phyloP scores from a whole-genome alignment of 2,797 vertebrate genomes.

The Danio aesculapii region DNA sequence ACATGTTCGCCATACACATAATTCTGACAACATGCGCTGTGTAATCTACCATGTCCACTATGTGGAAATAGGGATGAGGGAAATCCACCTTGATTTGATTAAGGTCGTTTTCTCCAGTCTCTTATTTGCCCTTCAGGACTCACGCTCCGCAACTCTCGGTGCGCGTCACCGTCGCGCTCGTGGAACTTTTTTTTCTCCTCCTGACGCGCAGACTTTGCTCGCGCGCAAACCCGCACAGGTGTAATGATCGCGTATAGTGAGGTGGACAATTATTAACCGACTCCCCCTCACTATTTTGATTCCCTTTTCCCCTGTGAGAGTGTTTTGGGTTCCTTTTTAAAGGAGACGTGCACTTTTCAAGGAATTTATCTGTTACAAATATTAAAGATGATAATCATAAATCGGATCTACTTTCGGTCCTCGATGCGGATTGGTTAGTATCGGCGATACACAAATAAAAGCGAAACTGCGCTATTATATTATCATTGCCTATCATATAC shows the following conservation, averaged over 20 bases:
- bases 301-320: background rate
- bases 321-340: conserved; percentile 4
- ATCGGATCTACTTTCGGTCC: background rate
- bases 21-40: background rate
- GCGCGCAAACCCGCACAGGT: conserved; percentile 71
- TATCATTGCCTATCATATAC: too few relatives aligned
- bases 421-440: background rate
- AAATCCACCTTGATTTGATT: conserved; percentile 62
- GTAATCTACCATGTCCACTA: background rate
- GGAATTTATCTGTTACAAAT: background rate
- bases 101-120: conserved; percentile 70
- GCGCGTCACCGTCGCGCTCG: conserved; percentile 75
- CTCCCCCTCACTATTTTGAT: conserved; percentile 32
- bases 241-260: conserved; percentile 61
- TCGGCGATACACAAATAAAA: background rate
- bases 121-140: conserved; percentile 77
- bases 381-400: background rate
- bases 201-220: conserved; percentile 70
- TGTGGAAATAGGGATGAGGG: conserved; percentile 48
- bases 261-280: conserved; percentile 60
- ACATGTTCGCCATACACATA: conserved; percentile 10
- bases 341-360: background rate
- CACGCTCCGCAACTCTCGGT: conserved; percentile 66
- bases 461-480: background rate
- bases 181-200: conserved; percentile 72